A percentile compares a stretch with the other conserved stretches of the same genome.
phyloP scores from a whole-genome alignment of 2,113 vertebrate species.

The Cavia porcellus region DNA sequence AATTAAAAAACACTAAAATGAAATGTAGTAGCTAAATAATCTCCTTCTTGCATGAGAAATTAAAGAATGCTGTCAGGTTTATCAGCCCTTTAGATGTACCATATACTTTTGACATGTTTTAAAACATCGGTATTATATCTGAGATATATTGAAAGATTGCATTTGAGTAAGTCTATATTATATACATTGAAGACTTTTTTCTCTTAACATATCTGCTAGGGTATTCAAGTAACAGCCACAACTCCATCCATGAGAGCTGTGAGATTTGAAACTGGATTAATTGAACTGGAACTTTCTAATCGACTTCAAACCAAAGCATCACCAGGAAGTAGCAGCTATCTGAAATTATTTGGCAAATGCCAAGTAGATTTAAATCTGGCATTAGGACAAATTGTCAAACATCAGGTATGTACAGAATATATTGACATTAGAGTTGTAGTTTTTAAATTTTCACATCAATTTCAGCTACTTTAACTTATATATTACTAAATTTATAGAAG shows the following conservation, averaged over 20 bases:
- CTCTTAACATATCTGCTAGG: constrained; percentile 85
- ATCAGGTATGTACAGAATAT: constrained; percentile 91
- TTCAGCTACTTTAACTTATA: background rate
- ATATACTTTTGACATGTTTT: background rate
- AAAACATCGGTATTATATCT: background rate
- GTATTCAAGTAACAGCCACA: constrained; percentile 98
- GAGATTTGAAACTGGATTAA: constrained; percentile 98
- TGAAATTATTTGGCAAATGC: constrained; percentile 99
- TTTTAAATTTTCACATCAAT: background rate
- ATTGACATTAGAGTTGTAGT: background rate
- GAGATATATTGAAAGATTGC: background rate
- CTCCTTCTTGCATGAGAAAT: background rate
- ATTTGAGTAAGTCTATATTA: background rate
- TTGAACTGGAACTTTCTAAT: constrained; percentile 98
- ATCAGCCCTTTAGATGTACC: background rate
- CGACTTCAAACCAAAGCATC: constrained; percentile 97
- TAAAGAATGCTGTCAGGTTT: constrained; percentile 23
- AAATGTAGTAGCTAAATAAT: constrained; percentile 27
- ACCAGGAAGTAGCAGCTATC: constrained; percentile 96
- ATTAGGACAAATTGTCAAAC: constrained; percentile 98
- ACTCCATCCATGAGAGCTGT: constrained; percentile 99
- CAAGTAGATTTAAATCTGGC: constrained; percentile 98
- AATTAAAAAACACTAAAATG: constrained; percentile 31
- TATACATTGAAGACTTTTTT: constrained; percentile 12
- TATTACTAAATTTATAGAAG: constrained; percentile 31